Conservation (phyloP, 2,113 vertebrate genomes). For the Melanerpes aurifrons region DNA sequence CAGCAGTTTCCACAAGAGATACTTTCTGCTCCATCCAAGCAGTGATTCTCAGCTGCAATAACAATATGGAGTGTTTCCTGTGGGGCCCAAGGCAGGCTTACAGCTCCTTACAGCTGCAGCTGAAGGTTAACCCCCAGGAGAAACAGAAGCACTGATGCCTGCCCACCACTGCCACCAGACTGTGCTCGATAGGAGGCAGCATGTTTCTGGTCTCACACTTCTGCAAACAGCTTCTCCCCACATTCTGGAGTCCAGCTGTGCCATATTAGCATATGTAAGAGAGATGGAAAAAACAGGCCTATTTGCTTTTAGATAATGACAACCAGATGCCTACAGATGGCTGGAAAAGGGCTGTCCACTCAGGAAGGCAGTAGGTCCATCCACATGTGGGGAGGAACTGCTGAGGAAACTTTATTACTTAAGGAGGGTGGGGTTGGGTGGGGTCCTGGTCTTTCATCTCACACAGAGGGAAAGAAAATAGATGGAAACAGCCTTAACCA, state of each 20-base stretch:
- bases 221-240: background rate
- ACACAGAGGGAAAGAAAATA: background rate
- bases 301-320: background rate
- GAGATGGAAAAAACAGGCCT: background rate
- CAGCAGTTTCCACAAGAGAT: background rate
- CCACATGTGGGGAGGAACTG: background rate
- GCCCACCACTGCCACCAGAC: background rate
- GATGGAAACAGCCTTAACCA: background rate
- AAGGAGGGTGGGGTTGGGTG: background rate
- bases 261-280: background rate
- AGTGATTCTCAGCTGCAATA: background rate
- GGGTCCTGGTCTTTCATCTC: background rate
- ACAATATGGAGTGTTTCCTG: background rate
- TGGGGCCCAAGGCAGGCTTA: background rate
- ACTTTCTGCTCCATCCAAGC: background rate
- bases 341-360: background rate
- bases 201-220: background rate
- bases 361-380: accelerated
- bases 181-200: accelerated
- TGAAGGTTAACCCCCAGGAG: background rate
- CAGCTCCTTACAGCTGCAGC: accelerated
- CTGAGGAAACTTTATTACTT: background rate
- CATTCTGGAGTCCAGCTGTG: background rate
- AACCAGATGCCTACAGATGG: background rate
- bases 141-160: accelerated